Evolutionary conservation across 2,113 vertebrate species (phyloP).

Genomic region (Pantherophis guttatus): DNA sequence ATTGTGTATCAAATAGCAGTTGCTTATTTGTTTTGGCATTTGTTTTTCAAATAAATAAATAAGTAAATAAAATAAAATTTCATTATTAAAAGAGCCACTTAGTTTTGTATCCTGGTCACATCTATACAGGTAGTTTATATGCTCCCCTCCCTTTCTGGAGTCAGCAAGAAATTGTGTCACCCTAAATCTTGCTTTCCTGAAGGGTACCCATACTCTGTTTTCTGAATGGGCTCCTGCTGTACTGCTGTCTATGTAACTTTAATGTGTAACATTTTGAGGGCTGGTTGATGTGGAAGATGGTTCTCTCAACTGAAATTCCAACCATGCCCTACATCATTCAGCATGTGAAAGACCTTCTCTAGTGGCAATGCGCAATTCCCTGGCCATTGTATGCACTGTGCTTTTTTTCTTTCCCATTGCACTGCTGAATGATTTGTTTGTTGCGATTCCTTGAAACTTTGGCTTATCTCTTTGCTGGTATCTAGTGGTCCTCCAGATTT

Average conservation of each 20-base stretch:
- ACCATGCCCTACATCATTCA: neutral
- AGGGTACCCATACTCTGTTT: neutral
- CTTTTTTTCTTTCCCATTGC: neutral
- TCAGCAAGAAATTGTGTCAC: neutral
- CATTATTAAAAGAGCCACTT: neutral
- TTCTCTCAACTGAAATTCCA: neutral
- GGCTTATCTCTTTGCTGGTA: neutral
- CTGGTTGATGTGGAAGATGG: neutral
- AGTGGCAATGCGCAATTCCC: neutral
- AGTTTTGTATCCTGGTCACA: neutral
- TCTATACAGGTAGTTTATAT: neutral
- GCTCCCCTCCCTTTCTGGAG: neutral
- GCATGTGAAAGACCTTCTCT: neutral
- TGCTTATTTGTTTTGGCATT: too few species aligned
- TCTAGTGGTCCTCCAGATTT: neutral
- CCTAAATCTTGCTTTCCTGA: neutral
- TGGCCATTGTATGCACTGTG: neutral
- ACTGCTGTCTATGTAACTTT: neutral
- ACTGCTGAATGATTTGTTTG: neutral
- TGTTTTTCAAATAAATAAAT: neutral
- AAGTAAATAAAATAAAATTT: too few species aligned
- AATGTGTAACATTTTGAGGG: neutral
- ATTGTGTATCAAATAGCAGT: neutral
- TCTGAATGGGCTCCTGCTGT: neutral
- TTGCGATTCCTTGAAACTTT: neutral